phyloP scores from a whole-genome alignment of 2,113 vertebrate genomes.

The Zosterops hypoxanthus region DNA sequence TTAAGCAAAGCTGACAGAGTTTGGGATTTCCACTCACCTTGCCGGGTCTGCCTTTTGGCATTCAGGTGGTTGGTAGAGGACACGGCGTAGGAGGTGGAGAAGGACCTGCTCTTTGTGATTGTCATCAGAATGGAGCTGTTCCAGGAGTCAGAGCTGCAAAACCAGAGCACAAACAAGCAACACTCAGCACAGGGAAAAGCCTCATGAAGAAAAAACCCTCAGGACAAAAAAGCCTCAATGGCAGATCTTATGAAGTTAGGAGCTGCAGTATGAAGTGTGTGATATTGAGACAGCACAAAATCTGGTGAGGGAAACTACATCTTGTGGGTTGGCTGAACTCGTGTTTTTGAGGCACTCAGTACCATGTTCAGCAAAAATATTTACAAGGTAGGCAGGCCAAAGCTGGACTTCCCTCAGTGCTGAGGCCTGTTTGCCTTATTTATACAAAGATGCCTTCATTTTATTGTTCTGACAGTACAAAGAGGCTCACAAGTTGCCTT shows the following conservation, averaged over 20 bases:
- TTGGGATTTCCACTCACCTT: constrained; percentile 63
- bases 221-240: not conserved
- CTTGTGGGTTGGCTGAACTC: not conserved
- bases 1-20: not conserved
- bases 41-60: constrained; percentile 81
- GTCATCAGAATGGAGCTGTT: constrained; percentile 83
- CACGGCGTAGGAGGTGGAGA: constrained; percentile 83
- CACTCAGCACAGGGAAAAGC: not conserved
- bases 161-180: not conserved
- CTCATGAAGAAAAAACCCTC: not conserved
- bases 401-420: not conserved
- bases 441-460: not conserved
- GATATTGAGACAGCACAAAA: not conserved
- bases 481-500: not conserved
- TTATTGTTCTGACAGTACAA: not conserved
- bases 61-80: constrained; percentile 85
- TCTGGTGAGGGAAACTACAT: not conserved
- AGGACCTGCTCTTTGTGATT: constrained; percentile 89
- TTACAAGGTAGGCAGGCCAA: not conserved
- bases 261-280: not conserved
- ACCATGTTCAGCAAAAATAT: not conserved
- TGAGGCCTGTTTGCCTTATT: not conserved
- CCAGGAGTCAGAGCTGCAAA: constrained; percentile 81
- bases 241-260: not conserved
- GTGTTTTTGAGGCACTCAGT: not conserved